Percentiles rank a stretch among this genome's conserved stretches.
phyloP scores from a whole-genome alignment of 2,888 invertebrate species.

The Netelia fuscicornis region DNA sequence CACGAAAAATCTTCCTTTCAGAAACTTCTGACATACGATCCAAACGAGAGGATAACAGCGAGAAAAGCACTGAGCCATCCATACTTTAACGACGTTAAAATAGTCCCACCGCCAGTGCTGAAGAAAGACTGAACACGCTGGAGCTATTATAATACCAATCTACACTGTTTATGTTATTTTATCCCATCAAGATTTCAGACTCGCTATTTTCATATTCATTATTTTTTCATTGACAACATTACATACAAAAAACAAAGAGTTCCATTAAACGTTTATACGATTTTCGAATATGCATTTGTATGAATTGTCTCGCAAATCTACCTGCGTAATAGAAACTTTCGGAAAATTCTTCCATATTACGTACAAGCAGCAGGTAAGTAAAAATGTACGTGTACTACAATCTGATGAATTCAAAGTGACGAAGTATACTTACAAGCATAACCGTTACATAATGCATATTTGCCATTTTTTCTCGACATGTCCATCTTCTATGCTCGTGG shows the following conservation, averaged over 20 bases:
- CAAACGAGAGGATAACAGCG: conserved; percentile 92
- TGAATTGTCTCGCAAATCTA: conserved; percentile 15
- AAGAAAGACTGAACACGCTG: conserved; percentile 78
- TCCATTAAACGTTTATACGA: background rate
- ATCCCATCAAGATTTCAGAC: background rate
- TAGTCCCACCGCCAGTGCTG: conserved; percentile 87
- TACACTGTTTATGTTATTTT: background rate
- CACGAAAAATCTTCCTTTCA: conserved; percentile 76
- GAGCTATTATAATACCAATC: background rate
- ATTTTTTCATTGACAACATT: conserved; percentile 10
- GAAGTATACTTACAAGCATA: conserved; percentile 33
- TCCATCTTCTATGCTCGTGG: conserved; percentile 44
- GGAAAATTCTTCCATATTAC: conserved; percentile 5
- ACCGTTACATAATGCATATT: background rate
- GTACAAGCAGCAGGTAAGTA: conserved; percentile 37
- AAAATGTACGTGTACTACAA: conserved; percentile 4
- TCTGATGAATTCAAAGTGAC: conserved; percentile 22
- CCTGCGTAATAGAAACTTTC: background rate
- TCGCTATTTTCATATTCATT: conserved; percentile 42
- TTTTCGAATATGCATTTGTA: conserved; percentile 2
- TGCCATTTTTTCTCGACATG: conserved; percentile 30
- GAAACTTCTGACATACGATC: conserved; percentile 94
- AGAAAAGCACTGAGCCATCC: conserved; percentile 91
- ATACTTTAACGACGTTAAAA: conserved; percentile 92
- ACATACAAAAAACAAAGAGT: conserved; percentile 26